Percentiles rank a stretch among this genome's conserved stretches.
Evolutionary conservation across 1,140 invertebrate genomes (phyloP).

Genomic region (Philaenus spumarius): DNA sequence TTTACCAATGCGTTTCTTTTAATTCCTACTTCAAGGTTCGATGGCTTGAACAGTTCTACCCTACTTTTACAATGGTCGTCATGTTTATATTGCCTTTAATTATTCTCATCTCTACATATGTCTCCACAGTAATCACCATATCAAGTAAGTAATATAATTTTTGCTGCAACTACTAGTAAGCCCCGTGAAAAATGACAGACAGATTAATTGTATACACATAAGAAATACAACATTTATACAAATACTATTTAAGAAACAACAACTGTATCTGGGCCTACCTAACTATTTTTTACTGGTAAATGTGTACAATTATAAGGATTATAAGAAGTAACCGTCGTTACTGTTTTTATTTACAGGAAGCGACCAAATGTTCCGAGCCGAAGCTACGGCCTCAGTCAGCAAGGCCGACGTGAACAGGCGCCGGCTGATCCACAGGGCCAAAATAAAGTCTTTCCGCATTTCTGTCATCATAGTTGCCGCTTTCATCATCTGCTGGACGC

Average conservation of each 20-base stretch:
- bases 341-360: slow-evolving; percentile 45
- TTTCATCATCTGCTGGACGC: slow-evolving; percentile 91
- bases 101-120: slow-evolving; percentile 65
- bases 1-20: slow-evolving; percentile 78
- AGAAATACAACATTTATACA: too few relatives aligned
- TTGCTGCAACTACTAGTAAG: too few relatives aligned
- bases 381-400: slow-evolving; percentile 37
- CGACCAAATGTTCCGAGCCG: slow-evolving; percentile 54
- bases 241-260: too few relatives aligned
- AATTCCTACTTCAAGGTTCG: slow-evolving; percentile 64
- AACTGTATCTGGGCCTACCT: too few relatives aligned
- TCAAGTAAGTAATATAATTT: slow-evolving; percentile 61
- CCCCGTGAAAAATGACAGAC: too few relatives aligned
- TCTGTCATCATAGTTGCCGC: slow-evolving; percentile 79
- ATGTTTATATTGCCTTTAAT: slow-evolving; percentile 72
- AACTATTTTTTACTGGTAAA: too few relatives aligned
- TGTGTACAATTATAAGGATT: too few relatives aligned
- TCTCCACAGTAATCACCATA: slow-evolving; percentile 70
- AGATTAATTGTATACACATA: too few relatives aligned
- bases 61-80: slow-evolving; percentile 63
- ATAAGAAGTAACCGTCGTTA: too few relatives aligned
- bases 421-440: slow-evolving; percentile 65
- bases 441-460: slow-evolving; percentile 73
- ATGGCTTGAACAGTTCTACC: slow-evolving; percentile 78
- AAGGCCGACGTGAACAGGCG: slow-evolving; percentile 50